Percentiles rank a stretch among this genome's conserved stretches.
Evolutionary conservation across 1,140 invertebrate species (phyloP).

Genomic region (Leucophenga varia): DNA sequence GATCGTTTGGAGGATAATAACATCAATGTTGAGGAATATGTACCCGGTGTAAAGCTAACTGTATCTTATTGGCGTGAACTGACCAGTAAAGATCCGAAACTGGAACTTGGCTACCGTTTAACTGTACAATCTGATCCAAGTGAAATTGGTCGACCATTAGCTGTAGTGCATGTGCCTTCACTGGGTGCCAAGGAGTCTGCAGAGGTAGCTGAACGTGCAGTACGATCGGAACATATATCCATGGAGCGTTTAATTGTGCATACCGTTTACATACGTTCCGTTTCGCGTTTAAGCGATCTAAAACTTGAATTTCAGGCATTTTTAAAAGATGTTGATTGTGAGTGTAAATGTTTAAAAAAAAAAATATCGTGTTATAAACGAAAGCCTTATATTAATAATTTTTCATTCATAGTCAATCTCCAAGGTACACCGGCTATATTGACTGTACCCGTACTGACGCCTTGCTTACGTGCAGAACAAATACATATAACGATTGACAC

Average conservation of each 20-base stretch:
- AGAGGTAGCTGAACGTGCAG: constrained; percentile 78
- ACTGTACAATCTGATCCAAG: constrained; percentile 85
- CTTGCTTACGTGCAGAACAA: constrained; percentile 87
- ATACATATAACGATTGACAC: constrained; percentile 90
- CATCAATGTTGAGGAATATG: constrained; percentile 91
- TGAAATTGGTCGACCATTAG: constrained; percentile 77
- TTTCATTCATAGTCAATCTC: constrained; percentile 60
- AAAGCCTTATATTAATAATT: neutral
- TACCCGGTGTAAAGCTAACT: constrained; percentile 81
- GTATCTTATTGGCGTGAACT: constrained; percentile 87
- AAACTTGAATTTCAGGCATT: constrained; percentile 76
- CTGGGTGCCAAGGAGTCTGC: constrained; percentile 65
- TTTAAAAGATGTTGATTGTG: constrained; percentile 73
- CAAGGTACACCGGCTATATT: constrained; percentile 88
- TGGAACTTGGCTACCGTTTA: constrained; percentile 83
- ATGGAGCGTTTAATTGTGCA: constrained; percentile 96
- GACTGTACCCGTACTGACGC: constrained; percentile 83
- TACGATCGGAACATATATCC: constrained; percentile 84
- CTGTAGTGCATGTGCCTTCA: constrained; percentile 85
- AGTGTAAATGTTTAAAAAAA: constrained; percentile 42
- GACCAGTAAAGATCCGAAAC: constrained; percentile 70
- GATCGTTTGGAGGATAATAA: constrained; percentile 89
- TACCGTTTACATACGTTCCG: constrained; percentile 91
- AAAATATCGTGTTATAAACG: too few relatives aligned
- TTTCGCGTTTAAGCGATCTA: constrained; percentile 78